These are phyloP conservation scores for Albula glossodonta DNA, from an alignment of 2,113 vertebrate genomes.

Conservation along the genomic window DNA sequence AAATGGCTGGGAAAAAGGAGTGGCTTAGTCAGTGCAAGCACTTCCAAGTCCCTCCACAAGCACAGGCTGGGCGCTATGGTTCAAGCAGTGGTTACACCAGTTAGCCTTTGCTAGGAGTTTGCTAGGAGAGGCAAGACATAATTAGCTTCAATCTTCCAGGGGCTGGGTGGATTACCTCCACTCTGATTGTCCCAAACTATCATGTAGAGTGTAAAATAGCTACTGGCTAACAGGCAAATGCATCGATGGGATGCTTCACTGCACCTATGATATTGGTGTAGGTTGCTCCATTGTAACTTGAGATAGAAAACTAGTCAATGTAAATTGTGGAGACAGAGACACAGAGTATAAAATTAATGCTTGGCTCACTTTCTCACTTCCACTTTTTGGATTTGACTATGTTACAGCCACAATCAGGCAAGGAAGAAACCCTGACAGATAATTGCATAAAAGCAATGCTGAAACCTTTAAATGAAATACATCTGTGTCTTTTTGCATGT, in stretches of 20 bases:
- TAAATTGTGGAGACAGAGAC: not conserved
- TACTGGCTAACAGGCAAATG: no score
- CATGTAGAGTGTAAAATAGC: no score
- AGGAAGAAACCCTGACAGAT: not conserved
- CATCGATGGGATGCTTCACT: not conserved
- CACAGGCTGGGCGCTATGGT: not conserved
- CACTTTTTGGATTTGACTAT: not conserved
- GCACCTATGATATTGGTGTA: no score
- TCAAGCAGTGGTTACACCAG: not conserved
- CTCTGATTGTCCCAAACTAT: no score
- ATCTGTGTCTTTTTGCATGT: not conserved
- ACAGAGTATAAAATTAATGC: no score
- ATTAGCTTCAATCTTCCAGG: no score
- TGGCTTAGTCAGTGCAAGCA: not conserved
- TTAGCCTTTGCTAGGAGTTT: no score
- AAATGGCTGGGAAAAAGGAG: not conserved
- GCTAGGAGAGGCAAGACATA: no score
- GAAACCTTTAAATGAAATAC: not conserved
- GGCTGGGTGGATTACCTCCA: no score
- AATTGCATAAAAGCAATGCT: not conserved
- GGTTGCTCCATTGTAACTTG: no score
- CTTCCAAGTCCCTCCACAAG: not conserved
- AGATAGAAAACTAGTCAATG: no score
- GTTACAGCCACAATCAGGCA: not conserved
- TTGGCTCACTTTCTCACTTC: not conserved